These are phyloP conservation scores for Melanogrammus aeglefinus DNA, from an alignment of 2,797 vertebrate genomes.

Conservation along the genomic window DNA sequence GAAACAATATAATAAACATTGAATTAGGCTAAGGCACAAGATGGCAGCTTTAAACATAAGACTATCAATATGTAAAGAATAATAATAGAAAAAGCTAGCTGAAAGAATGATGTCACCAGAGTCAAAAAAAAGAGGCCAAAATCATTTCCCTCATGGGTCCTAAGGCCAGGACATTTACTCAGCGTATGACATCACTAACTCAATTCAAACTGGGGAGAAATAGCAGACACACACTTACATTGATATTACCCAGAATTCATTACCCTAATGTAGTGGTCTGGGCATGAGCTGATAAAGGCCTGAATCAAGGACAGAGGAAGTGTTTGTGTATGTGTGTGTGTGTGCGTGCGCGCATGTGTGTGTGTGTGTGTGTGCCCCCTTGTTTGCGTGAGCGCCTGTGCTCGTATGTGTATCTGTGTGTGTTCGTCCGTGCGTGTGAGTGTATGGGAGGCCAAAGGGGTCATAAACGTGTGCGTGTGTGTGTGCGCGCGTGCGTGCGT, in stretches of 20 bases:
- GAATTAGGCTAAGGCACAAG: too few species aligned
- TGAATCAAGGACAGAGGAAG: constrained; percentile 1
- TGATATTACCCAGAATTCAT: constrained; percentile 11
- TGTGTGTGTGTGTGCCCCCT: neutral
- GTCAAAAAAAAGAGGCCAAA: too few species aligned
- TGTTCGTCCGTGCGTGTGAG: too few species aligned
- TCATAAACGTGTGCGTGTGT: too few species aligned
- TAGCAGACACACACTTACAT: neutral
- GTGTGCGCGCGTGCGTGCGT: neutral
- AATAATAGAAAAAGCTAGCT: too few species aligned
- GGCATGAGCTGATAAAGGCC: constrained; percentile 9
- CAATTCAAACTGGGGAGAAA: constrained; percentile 1
- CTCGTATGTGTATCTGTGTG: too few species aligned
- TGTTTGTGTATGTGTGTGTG: constrained; percentile 1
- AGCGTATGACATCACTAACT: constrained; percentile 1
- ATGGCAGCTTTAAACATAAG: too few species aligned
- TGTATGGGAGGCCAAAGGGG: too few species aligned
- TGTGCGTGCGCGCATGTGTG: neutral
- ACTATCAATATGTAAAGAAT: too few species aligned
- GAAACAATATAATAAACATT: too few species aligned
- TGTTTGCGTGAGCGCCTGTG: neutral
- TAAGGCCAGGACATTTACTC: neutral
- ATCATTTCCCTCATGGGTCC: too few species aligned
- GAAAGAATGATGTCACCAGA: too few species aligned
- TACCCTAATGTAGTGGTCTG: constrained; percentile 7